A percentile compares a stretch with the other conserved stretches of the same genome.
Evolutionary conservation across 1,140 invertebrate species (phyloP).

Genomic region (Mya arenaria): DNA sequence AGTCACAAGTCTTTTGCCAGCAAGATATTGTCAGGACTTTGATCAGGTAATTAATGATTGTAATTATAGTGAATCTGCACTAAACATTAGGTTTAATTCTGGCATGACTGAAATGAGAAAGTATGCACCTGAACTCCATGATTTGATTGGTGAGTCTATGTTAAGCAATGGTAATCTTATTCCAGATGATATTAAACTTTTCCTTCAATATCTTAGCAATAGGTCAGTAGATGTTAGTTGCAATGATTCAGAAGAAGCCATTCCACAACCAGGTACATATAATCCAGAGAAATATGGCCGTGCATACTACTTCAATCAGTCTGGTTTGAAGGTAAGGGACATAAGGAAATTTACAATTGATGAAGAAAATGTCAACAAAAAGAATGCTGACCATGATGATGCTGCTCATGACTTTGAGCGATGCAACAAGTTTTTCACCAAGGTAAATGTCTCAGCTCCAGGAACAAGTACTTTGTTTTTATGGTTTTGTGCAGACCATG

Average conservation of each 20-base stretch:
- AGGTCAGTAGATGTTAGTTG: not conserved
- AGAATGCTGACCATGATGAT: slow-evolving; percentile 54
- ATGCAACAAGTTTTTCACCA: slow-evolving; percentile 28
- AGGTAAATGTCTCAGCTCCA: slow-evolving; percentile 24
- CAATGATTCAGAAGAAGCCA: slow-evolving; percentile 16
- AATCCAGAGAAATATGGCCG: slow-evolving; percentile 57
- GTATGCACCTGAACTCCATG: not conserved
- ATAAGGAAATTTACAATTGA: slow-evolving; percentile 51
- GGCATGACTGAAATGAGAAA: not conserved
- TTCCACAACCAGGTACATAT: slow-evolving; percentile 46
- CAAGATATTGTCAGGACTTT: no score
- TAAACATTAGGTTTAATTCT: not conserved
- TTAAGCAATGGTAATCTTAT: not conserved
- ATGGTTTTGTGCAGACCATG: slow-evolving; percentile 58
- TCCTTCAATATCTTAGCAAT: not conserved
- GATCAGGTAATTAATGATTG: no score
- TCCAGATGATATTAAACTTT: not conserved
- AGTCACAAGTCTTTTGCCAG: slow-evolving; percentile 14
- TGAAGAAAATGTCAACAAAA: not conserved
- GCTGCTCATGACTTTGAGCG: slow-evolving; percentile 18
- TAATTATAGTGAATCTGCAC: no score
- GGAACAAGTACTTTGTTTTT: slow-evolving; percentile 53
- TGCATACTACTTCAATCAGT: slow-evolving; percentile 54
- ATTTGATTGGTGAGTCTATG: not conserved
- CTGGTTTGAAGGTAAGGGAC: slow-evolving; percentile 21